phyloP scores from a whole-genome alignment of 2,797 vertebrate genomes.

The Fistularia tabacaria region DNA sequence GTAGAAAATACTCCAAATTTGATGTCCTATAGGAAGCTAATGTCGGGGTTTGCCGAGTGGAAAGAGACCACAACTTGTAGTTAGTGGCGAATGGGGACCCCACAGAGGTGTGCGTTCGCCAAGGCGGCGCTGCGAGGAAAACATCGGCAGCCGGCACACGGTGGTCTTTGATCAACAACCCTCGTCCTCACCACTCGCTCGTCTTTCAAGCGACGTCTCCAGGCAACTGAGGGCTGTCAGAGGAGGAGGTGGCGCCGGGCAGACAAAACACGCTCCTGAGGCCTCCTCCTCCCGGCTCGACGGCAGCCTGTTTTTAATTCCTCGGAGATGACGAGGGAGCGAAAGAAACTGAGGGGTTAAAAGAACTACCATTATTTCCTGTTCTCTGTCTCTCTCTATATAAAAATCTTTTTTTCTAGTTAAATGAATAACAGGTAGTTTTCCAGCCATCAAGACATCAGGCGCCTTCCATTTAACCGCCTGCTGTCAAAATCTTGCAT shows the following conservation, averaged over 20 bases:
- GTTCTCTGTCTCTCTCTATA: slow-evolving; percentile 39
- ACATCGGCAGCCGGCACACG: slow-evolving; percentile 43
- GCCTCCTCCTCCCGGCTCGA: slow-evolving; percentile 69
- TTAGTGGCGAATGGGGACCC: slow-evolving; percentile 45
- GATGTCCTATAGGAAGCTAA: slow-evolving; percentile 46
- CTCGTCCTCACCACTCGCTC: slow-evolving; percentile 59
- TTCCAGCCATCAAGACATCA: slow-evolving; percentile 49
- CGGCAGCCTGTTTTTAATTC: slow-evolving; percentile 42
- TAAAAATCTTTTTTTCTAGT: slow-evolving; percentile 70
- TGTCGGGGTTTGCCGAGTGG: slow-evolving; percentile 22
- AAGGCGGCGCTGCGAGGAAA: no score
- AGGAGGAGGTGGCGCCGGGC: slow-evolving; percentile 50
- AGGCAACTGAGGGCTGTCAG: slow-evolving; percentile 72
- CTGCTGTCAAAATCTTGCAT: background rate
- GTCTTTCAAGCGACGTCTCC: slow-evolving; percentile 54
- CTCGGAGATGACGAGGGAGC: slow-evolving; percentile 2
- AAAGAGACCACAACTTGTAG: slow-evolving; percentile 16
- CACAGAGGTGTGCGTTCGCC: slow-evolving; percentile 9
- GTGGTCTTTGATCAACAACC: slow-evolving; percentile 70
- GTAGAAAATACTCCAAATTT: slow-evolving; percentile 34
- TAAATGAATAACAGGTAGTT: slow-evolving; percentile 70
- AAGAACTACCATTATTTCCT: background rate
- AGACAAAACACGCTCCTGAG: slow-evolving; percentile 65
- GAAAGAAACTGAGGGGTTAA: slow-evolving; percentile 3
- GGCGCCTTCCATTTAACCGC: slow-evolving; percentile 41